Conservation (phyloP, 2,888 invertebrate genomes). For the Andricus quercusramuli region DNA sequence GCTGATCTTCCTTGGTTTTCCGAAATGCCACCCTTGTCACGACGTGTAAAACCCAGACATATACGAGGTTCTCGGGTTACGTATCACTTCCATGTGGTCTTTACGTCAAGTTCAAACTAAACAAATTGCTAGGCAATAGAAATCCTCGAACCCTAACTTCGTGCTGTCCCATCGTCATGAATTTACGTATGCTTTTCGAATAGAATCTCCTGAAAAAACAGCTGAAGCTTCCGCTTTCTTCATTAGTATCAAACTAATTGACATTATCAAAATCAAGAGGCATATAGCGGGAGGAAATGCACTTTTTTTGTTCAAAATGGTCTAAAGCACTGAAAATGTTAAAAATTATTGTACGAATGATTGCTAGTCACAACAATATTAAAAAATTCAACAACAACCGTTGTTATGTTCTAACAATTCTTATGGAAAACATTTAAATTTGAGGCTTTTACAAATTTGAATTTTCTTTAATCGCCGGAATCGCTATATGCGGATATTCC, state of each 20-base stretch:
- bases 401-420: too few relatives aligned
- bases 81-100: constrained; percentile 34
- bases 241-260: neutral
- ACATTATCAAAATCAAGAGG: neutral
- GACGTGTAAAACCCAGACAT: neutral
- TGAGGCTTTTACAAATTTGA: too few relatives aligned
- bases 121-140: constrained; percentile 11
- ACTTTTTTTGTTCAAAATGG: too few relatives aligned
- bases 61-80: neutral
- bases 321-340: too few relatives aligned
- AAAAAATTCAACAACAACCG: too few relatives aligned
- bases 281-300: too few relatives aligned
- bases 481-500: too few relatives aligned
- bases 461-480: too few relatives aligned
- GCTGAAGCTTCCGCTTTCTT: neutral
- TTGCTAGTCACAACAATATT: too few relatives aligned
- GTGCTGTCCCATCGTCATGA: constrained; percentile 1
- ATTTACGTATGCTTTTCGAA: neutral
- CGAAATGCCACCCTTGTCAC: constrained; percentile 28
- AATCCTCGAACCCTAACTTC: neutral
- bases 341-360: too few relatives aligned
- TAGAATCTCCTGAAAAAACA: constrained; percentile 12
- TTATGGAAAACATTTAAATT: too few relatives aligned
- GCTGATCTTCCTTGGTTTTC: neutral
- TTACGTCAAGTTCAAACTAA: constrained; percentile 37